Base-by-base conservation (phyloP, 2,888 invertebrate species). In the Zygogramma bicolorata region DNA sequence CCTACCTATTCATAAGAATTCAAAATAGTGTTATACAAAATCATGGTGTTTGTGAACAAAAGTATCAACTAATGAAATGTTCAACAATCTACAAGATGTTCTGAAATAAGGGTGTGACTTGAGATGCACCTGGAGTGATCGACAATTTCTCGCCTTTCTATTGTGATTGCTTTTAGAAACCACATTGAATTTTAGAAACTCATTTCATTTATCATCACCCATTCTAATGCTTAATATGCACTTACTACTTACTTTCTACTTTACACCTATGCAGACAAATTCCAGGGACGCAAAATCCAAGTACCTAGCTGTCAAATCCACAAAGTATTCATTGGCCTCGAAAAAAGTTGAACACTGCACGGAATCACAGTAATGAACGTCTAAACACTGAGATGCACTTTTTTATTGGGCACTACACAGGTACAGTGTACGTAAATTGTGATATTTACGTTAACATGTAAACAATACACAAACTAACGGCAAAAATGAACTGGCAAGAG, bases 211-310 rank as follows among this genome's bases (percentile, higher is more conserved):
- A 49, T 57, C 20, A 40, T 66, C 38, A 27, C 40, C 61, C 31
- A 59, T 62, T 66, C 66, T 71, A 66, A 70, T 63, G 66, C 67
- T 46, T 22, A 63, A 65, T 73, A 76, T 70, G 68, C 69, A 75
- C 71, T 74, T 78, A 79, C 79, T 79, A 75, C 71, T 74, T 78
- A 79, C 79, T 79, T 79, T 79, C 79, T 79, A 79, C 65, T 75
- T 57, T 65, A 70, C 60, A 67, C 57, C 67, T 67, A 71, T 72
- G 73, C 63, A 69, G 75, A 66, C 65, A 66, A 75, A 74, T 75
- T 74, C 75, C 77, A 74, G 76, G 75, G 77, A 76, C 75, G 76
- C 75, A 73, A 72, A 65, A 71, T 75, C 69, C 73, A 65, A 69
- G 31, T n/a, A n/a, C n/a, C n/a, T 65, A 70, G 22, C 74, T 77